Percentiles rank a stretch among this genome's conserved stretches.
These are phyloP conservation scores for Cygnus atratus DNA, from an alignment of 2,113 vertebrate species.

Conservation along the genomic window DNA sequence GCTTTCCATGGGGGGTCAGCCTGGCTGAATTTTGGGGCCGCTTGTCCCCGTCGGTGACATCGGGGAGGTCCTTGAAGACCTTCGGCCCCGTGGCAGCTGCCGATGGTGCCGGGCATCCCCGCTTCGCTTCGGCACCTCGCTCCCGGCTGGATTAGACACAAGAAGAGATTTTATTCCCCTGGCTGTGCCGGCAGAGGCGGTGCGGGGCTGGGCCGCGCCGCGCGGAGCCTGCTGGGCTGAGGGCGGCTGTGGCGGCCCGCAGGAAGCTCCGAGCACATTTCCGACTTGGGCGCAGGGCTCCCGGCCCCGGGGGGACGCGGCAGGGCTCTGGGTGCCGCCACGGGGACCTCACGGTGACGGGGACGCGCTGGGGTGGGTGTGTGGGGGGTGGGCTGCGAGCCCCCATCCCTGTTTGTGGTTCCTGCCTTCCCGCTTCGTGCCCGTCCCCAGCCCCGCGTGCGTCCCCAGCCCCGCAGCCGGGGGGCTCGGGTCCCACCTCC, in stretches of 20 bases:
- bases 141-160: accelerated
- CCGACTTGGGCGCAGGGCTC: neutral
- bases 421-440: too few relatives aligned
- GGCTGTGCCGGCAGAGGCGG: too few relatives aligned
- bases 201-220: neutral
- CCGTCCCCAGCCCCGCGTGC: too few relatives aligned
- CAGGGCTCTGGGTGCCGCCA: neutral
- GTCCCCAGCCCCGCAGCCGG: too few relatives aligned
- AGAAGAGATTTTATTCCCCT: neutral
- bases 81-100: too few relatives aligned
- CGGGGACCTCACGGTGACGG: accelerated
- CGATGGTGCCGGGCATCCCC: neutral
- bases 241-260: neutral
- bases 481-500: too few relatives aligned
- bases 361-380: neutral
- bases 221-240: neutral
- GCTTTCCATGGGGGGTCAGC: neutral
- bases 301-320: too few relatives aligned
- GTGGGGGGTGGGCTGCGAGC: neutral
- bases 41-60: neutral
- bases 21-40: neutral
- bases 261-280: neutral
- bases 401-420: too few relatives aligned
- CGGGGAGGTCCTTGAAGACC: neutral
- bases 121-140: accelerated